Evolutionary conservation across 2,797 vertebrate species (phyloP).

Genomic region (Falco biarmicus): DNA sequence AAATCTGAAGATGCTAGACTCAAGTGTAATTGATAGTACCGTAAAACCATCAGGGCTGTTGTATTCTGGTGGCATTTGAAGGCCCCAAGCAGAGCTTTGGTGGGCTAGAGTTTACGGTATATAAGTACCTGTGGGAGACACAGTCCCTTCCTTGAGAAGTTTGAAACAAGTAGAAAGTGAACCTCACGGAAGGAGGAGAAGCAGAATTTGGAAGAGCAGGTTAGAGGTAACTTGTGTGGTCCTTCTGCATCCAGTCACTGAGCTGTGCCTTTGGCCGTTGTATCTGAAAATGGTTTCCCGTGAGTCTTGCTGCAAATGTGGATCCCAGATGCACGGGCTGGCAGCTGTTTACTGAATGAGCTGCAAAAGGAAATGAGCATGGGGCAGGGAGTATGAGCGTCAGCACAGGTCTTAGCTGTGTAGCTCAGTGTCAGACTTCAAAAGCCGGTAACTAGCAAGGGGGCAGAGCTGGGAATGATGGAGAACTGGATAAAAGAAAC

Average conservation of each 20-base stretch:
- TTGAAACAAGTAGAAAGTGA: background rate
- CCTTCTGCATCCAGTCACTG: background rate
- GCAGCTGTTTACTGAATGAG: background rate
- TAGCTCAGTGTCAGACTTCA: background rate
- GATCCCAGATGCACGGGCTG: background rate
- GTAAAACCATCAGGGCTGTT: background rate
- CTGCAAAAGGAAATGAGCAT: background rate
- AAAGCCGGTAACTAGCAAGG: background rate
- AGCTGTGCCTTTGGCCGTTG: background rate
- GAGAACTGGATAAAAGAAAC: background rate
- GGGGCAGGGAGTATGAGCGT: rapidly evolving
- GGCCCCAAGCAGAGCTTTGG: background rate
- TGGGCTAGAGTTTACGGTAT: background rate
- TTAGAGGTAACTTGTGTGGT: background rate
- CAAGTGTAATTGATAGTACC: background rate
- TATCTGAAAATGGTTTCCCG: background rate
- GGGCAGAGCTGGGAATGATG: background rate
- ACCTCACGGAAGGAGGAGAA: background rate
- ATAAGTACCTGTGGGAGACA: background rate
- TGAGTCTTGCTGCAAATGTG: background rate
- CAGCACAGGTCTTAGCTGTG: background rate
- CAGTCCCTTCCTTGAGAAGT: background rate
- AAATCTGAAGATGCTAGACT: background rate
- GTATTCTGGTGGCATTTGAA: background rate
- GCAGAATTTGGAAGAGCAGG: background rate